Evolutionary conservation across 2,888 invertebrate genomes (phyloP), one percentile per base, ranked within the genome.

Genomic region (Amitus sp.): DNA sequence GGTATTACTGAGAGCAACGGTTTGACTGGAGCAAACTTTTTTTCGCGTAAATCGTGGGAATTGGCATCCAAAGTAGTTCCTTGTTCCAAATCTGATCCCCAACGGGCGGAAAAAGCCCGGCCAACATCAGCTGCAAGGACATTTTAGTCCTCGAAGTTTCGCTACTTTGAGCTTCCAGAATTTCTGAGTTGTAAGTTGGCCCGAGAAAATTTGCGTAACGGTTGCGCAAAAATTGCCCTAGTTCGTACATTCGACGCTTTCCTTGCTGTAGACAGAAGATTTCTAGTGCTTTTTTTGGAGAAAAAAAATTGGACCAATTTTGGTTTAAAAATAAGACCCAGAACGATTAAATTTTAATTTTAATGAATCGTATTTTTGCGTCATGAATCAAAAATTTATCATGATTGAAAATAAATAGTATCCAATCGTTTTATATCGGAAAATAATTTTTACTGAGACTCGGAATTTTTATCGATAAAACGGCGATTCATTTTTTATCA

Each of bases 111-210:
- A 87, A 91, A 28, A 92, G 74, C 0, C 88, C 90, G 1, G 90
- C 86, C 59, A 90, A 78, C 1, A 88, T 87, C 20, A 88, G 82
- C 59, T 89, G 82, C 0, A 88, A 89, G 3, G 90, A 89, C 88
- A 89, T 90, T 78, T 91, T 86, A 0, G 92, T 91, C 34, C 93
- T 84, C 50, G 89, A 88, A 71, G 84, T 87, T 73, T 89, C 86
- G 0, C 91, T 90, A 46, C 89, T 89, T 28, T 86, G 82, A 4
- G 86, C 80, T 27, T 70, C 68, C 1, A 73, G 55, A 6, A 58
- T 28, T 1, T 53, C 49, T 0, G 84, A 82, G 0, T 84, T 66
- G 71, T 86, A 86, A 15, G 83, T 66, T 4, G 72, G 74, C 0
- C 83, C 85, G 23, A 86, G 73, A 12, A 85, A 77, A 0, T 81